Conservation (phyloP, 1,140 invertebrate species). For the Phenacoccus solenopsis region DNA sequence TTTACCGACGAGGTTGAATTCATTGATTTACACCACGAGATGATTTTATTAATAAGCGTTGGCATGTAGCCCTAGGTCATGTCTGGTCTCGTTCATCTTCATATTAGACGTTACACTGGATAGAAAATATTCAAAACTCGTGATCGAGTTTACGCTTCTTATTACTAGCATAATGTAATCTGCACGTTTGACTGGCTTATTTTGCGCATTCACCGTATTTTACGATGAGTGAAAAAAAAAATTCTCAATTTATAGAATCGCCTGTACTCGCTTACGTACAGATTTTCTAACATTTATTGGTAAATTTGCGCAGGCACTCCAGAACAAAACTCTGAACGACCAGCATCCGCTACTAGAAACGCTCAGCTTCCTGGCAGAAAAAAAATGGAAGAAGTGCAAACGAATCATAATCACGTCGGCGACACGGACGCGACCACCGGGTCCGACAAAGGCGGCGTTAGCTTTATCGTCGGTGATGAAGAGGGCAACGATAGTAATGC, state of each 20-base stretch:
- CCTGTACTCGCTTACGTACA: neutral
- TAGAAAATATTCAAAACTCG: too few species aligned
- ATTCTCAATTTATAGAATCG: neutral
- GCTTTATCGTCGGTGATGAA: constrained; percentile 23
- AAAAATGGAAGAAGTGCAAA: constrained; percentile 6
- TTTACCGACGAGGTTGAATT: too few species aligned
- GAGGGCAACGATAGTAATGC: constrained; percentile 11
- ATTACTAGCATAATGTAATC: too few species aligned
- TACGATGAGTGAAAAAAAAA: neutral
- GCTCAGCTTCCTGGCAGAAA: neutral
- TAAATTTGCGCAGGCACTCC: neutral
- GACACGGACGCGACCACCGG: neutral
- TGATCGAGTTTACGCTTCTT: too few species aligned
- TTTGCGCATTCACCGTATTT: neutral
- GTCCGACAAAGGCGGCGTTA: constrained; percentile 12
- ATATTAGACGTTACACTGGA: too few species aligned
- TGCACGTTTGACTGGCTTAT: too few species aligned
- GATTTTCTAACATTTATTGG: neutral
- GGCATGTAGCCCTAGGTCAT: too few species aligned
- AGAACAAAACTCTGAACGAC: neutral
- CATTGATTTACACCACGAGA: too few species aligned
- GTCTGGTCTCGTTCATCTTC: too few species aligned
- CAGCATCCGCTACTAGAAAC: neutral
- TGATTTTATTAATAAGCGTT: too few species aligned
- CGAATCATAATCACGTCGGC: neutral